Base-by-base conservation (phyloP, 2,888 invertebrate species). In the Pogonocherus hispidulus region DNA sequence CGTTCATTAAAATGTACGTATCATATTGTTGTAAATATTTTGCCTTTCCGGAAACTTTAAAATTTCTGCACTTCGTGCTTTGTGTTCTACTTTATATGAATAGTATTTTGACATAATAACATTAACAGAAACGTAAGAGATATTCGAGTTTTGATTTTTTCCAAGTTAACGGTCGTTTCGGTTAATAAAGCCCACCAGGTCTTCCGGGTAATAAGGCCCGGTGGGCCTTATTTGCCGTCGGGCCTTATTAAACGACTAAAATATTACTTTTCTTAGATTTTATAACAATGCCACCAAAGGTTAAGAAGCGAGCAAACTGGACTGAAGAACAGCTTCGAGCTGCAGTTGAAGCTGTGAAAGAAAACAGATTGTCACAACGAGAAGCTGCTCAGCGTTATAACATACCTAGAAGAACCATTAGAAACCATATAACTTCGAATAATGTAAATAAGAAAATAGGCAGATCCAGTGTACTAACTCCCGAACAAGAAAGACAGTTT, bases 251-350 rank as follows among this genome's bases (percentile, higher is more conserved):
- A 8, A 32, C 32, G 9, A 32, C 32, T n/a, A n/a, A n/a, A n/a
- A n/a, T n/a, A n/a, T n/a, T n/a, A n/a, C n/a, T n/a, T n/a, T n/a
- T n/a, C 8, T 32, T 32, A 32, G 32, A 11, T 32, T 32, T 32
- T 11, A 32, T 11, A 32, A 32, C 2, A 32, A 32, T 32, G 9
- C 51, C 51, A 62, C 62, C 51, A 51, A 56, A 64, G 56, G 47
- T 55, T 1, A 64, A n/a, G 19, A 64, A 64, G 64, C 56, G 64
- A 55, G 56, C 64, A 41, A 62, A 62, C 14, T 51, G 51, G 32
- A 62, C 49, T 62, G 32, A 8, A 51, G 62, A 62, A 62, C 51
- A 62, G 27, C 62, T 62, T 51, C 51, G 8, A 44, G 8, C 1
- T 16, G 44, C 44, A 18, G n/a, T 18, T 44, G 6, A 16, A 5